Conservation (phyloP, 2,888 invertebrate species). For the Sinotaia quadrata region DNA sequence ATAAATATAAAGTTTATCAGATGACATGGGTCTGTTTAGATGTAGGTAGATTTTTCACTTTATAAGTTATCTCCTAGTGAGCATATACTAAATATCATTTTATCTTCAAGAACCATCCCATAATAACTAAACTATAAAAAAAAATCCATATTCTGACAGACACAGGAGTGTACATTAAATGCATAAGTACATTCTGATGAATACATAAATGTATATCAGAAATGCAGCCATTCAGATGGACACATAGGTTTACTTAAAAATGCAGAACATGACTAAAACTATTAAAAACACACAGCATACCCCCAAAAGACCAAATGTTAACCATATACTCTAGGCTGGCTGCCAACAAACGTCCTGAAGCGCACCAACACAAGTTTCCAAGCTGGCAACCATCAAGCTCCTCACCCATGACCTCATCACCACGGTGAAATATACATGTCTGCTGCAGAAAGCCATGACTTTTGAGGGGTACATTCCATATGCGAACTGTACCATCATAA, state of each 20-base stretch:
- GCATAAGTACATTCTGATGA: too few species aligned
- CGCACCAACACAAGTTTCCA: slow-evolving; percentile 75
- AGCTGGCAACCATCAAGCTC: slow-evolving; percentile 75
- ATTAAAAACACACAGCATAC: slow-evolving; percentile 49
- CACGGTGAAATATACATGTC: slow-evolving; percentile 76
- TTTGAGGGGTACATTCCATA: slow-evolving; percentile 75
- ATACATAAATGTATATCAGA: too few species aligned
- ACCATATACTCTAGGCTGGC: slow-evolving; percentile 77
- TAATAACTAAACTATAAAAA: too few species aligned
- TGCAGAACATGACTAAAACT: neutral
- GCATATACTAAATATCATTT: too few species aligned
- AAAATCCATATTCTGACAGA: too few species aligned
- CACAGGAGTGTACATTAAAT: too few species aligned
- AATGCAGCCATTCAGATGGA: neutral
- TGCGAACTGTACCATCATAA: slow-evolving; percentile 78
- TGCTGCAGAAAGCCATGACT: slow-evolving; percentile 74
- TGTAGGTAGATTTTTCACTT: too few species aligned
- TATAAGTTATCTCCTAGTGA: too few species aligned
- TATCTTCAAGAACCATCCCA: too few species aligned
- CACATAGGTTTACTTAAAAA: neutral
- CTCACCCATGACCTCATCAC: slow-evolving; percentile 69
- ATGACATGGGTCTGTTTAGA: too few species aligned
- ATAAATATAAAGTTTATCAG: too few species aligned
- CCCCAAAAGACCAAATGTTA: slow-evolving; percentile 77
- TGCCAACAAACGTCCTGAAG: slow-evolving; percentile 76